Base-by-base conservation (phyloP, 2,888 invertebrate genomes). In the Rhagonycha fulva region DNA sequence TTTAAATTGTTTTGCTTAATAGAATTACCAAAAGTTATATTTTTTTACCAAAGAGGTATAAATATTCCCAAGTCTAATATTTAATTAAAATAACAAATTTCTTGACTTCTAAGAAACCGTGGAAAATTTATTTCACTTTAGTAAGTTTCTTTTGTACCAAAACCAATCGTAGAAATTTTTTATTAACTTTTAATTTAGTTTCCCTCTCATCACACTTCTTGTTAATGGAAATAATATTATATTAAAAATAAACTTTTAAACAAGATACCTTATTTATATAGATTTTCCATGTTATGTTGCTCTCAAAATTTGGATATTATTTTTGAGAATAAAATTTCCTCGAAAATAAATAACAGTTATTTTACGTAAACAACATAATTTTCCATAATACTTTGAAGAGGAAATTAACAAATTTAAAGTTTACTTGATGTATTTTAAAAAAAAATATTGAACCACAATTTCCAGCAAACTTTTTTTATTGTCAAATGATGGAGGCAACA, bases 1-100 rank as follows among this genome's bases (percentile, higher is more conserved):
- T 72, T 72, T 28, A 66, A 67, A 72, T 72, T 71, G 71, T 63
- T 30, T 71, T 63, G 32, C 30, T 23, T 24, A 19, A 30, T 66
- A 66, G 26, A 66, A 66, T 66, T 66, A 66, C 23, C 26, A 62
- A 62, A 47, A 47, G 47, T 47, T 47, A 47, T n/a, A 47, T n/a
- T 47, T 47, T 28, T 47, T 47, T 47, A 47, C 47, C 47, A 47
- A 47, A 47, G n/a, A 47, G 47, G 47, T 47, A 47, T 47, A 47
- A 47, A 47, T 47, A 47, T 47, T 47, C 47, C 47, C 47, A 47
- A 47, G 47, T 47, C n/a, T 47, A 47, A 47, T 47, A 47, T 47
- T 47, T 47, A 47, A 47, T 47, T 47, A 47, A 47, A 47, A 47
- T 47, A 47, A 47, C 47, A 47, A 47, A 47, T 47, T 47, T 47